Conservation (phyloP, 2,888 invertebrate species). For the Athalia rosae region DNA sequence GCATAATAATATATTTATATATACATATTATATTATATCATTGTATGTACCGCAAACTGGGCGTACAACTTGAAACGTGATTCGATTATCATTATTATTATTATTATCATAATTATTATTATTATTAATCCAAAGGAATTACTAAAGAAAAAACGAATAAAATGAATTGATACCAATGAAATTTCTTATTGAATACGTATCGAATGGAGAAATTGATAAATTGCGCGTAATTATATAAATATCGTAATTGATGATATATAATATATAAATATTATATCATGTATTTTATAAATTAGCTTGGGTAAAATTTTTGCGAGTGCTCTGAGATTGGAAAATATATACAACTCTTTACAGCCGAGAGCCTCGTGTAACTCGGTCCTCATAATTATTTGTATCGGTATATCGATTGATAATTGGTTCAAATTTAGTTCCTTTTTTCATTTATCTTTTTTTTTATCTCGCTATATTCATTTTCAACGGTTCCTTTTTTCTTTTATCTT, state of each 20-base stretch:
- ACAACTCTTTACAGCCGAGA: slow-evolving; percentile 40
- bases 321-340: slow-evolving; percentile 39
- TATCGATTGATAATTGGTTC: background rate
- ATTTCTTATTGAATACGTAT: no score
- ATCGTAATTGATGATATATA: background rate
- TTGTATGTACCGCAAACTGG: background rate
- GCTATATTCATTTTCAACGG: background rate
- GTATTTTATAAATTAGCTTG: background rate
- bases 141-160: slow-evolving; percentile 5
- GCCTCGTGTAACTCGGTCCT: slow-evolving; percentile 27
- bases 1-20: background rate
- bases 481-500: background rate
- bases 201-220: background rate
- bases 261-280: background rate
- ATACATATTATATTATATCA: slow-evolving; percentile 26
- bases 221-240: background rate
- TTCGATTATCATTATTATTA: background rate
- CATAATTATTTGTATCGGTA: background rate
- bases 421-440: background rate
- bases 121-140: background rate
- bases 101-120: background rate
- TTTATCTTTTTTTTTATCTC: background rate
- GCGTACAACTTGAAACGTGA: background rate
- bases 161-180: slow-evolving; percentile 4
- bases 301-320: slow-evolving; percentile 14